phyloP scores from a whole-genome alignment of 2,113 vertebrate species.

The Petroica traversi region DNA sequence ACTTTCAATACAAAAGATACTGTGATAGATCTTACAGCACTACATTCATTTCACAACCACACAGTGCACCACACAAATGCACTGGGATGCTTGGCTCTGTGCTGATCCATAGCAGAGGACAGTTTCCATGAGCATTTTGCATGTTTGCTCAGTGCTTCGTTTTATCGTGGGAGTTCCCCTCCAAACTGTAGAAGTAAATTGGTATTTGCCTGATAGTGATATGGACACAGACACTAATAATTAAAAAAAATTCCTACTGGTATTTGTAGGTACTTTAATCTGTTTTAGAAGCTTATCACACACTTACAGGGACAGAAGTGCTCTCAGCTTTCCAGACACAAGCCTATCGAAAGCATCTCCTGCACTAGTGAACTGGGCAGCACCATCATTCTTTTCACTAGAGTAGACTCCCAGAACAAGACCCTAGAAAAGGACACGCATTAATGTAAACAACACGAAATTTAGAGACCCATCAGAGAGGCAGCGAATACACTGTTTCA shows the following conservation, averaged over 20 bases:
- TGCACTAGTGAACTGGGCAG: slow-evolving; percentile 78
- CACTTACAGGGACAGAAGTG: slow-evolving; percentile 84
- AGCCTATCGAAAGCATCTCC: slow-evolving; percentile 81
- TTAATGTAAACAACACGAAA: background rate
- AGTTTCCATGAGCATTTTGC: background rate
- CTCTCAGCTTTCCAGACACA: slow-evolving; percentile 85
- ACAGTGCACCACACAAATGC: rapidly evolving
- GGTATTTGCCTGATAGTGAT: background rate
- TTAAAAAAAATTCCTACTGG: background rate
- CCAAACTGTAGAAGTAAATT: background rate
- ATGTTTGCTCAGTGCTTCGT: background rate
- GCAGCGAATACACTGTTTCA: background rate
- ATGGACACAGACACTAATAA: background rate
- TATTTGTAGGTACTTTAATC: background rate
- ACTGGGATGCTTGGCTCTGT: background rate
- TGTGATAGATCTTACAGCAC: background rate
- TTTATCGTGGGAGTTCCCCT: background rate
- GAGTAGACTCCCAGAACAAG: slow-evolving; percentile 90
- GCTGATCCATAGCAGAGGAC: background rate
- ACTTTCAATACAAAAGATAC: background rate
- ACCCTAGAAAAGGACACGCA: slow-evolving; percentile 70
- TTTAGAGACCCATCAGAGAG: background rate
- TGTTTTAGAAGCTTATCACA: background rate
- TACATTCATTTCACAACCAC: rapidly evolving
- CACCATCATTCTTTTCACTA: slow-evolving; percentile 74